Percentiles rank a stretch among this genome's conserved stretches.
Evolutionary conservation across 2,888 invertebrate genomes (phyloP).

Genomic region (Drosophila vallismaia): DNA sequence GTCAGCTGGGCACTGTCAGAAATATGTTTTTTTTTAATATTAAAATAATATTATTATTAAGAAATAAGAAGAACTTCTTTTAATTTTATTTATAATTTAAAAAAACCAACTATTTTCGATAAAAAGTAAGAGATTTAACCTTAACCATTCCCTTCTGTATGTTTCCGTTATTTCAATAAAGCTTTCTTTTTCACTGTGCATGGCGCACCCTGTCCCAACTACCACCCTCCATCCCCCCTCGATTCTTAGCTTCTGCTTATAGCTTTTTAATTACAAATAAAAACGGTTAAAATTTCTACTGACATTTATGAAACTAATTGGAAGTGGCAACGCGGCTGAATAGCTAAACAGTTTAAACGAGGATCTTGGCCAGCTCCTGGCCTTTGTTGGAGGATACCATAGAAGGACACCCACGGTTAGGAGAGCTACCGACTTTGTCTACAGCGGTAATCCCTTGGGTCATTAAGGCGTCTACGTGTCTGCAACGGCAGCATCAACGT

Average conservation of each 20-base stretch:
- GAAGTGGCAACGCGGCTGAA: constrained; percentile 24
- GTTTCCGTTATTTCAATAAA: too few species aligned
- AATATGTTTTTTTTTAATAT: background rate
- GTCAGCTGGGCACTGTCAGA: background rate
- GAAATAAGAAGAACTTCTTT: too few species aligned
- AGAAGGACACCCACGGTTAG: constrained; percentile 21
- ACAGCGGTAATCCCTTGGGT: constrained; percentile 67
- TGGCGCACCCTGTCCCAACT: constrained; percentile 7
- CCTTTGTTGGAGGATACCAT: constrained; percentile 12
- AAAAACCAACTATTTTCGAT: too few species aligned
- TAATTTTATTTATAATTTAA: too few species aligned
- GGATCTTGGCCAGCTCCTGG: constrained; percentile 14
- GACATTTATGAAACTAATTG: constrained; percentile 63
- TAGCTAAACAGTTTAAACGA: constrained; percentile 5
- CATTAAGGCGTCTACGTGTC: constrained; percentile 73
- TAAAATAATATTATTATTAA: too few species aligned
- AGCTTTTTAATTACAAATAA: constrained; percentile 63
- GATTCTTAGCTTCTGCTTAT: constrained; percentile 58
- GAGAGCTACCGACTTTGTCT: constrained; percentile 42
- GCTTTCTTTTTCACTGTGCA: constrained; percentile 5
- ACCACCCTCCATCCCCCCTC: constrained; percentile 18
- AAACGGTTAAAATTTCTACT: constrained; percentile 48
- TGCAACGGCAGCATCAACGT: constrained; percentile 37
- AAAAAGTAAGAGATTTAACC: too few species aligned
- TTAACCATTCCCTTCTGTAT: too few species aligned